These are phyloP conservation scores for Balaeniceps rex DNA, from an alignment of 2,113 vertebrate genomes.

Conservation along the genomic window DNA sequence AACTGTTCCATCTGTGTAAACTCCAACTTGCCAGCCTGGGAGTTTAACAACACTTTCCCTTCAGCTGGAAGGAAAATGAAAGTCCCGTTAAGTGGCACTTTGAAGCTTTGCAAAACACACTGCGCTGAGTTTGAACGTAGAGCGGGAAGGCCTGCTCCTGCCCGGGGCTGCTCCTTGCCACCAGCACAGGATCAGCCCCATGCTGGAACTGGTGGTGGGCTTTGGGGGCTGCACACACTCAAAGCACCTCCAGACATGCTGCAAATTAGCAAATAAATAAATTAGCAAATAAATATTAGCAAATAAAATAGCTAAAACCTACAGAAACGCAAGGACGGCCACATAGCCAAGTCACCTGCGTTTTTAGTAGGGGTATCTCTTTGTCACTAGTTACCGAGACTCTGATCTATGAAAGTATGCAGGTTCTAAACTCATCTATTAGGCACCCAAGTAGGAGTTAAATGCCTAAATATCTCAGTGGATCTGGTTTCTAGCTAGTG, in stretches of 20 bases:
- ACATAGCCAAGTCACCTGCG: fast-evolving
- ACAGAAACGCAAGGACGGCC: fast-evolving
- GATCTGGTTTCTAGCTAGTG: neutral
- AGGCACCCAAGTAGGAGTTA: neutral
- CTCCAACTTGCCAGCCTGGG: conserved; percentile 70
- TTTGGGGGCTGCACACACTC: neutral
- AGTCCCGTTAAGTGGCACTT: conserved; percentile 71
- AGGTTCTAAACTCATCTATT: neutral
- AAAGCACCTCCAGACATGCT: too few relatives aligned
- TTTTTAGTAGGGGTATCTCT: neutral
- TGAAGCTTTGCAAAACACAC: conserved; percentile 63
- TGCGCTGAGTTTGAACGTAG: neutral
- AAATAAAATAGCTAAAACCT: neutral
- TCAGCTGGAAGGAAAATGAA: conserved; percentile 59
- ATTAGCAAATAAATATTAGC: too few relatives aligned
- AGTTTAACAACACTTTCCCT: conserved; percentile 71
- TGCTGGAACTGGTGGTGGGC: fast-evolving
- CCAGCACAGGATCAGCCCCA: neutral
- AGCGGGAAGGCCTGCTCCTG: neutral
- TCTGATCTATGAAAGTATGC: neutral
- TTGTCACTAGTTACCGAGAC: neutral
- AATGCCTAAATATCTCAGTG: neutral
- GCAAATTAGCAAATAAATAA: too few relatives aligned
- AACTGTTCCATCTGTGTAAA: conserved; percentile 86
- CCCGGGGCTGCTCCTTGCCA: neutral